Conservation (phyloP, 2,797 vertebrate species). For the Smutsia temminckii region DNA sequence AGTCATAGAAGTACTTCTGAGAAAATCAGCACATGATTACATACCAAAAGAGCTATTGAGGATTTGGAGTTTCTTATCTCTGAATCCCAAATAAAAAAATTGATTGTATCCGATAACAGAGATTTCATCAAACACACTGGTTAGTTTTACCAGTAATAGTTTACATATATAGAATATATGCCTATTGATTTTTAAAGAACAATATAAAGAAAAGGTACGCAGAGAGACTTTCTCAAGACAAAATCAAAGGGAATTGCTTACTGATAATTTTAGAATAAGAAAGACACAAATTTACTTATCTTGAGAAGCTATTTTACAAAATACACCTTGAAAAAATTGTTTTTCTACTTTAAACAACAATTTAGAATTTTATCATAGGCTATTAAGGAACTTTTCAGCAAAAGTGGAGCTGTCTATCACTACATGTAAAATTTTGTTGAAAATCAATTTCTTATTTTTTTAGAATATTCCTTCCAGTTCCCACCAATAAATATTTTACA, state of each 20-base stretch:
- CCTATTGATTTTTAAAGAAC: not conserved
- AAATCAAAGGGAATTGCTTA: not conserved
- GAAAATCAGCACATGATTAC: not conserved
- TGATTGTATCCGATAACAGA: not conserved
- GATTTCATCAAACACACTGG: not conserved
- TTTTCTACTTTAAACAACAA: conserved; percentile 44
- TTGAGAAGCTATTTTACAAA: conserved; percentile 41
- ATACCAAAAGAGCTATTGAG: not conserved
- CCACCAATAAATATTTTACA: not conserved
- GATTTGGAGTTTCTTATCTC: not conserved
- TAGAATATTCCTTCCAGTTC: not conserved
- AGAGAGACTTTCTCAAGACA: not conserved
- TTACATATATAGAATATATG: not conserved
- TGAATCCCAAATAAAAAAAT: not conserved
- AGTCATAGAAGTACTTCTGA: not conserved
- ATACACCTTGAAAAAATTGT: not conserved
- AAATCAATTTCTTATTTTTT: conserved; percentile 4
- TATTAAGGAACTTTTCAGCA: not conserved
- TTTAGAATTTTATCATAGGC: not conserved
- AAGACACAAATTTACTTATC: not conserved
- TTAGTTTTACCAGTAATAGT: not conserved
- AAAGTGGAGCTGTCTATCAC: not conserved
- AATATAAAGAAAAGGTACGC: not conserved
- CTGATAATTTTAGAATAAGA: conserved; percentile 35
- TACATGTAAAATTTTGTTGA: not conserved